Percentiles rank a stretch among this genome's conserved stretches.
Evolutionary conservation across 2,888 invertebrate genomes (phyloP).

Genomic region (Ceramica pisi): DNA sequence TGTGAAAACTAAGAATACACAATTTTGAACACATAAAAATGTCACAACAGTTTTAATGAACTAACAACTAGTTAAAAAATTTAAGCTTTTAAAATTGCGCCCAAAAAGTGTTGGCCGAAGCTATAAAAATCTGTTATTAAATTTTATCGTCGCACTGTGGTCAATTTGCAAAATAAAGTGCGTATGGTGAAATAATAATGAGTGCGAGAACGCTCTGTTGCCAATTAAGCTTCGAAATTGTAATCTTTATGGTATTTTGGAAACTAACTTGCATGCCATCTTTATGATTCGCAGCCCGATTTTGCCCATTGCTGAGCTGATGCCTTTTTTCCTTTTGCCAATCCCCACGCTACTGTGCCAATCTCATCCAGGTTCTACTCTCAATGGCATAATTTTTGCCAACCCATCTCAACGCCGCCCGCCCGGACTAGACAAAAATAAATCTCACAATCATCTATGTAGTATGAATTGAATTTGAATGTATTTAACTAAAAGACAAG

Average conservation of each 20-base stretch:
- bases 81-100: conserved; percentile 32
- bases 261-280: not conserved
- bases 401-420: not conserved
- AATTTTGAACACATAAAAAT: conserved; percentile 25
- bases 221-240: conserved; percentile 35
- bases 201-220: conserved; percentile 40
- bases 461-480: not conserved
- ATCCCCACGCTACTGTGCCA: too few relatives aligned
- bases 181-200: conserved; percentile 52
- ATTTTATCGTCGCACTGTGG: conserved; percentile 54
- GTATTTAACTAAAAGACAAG: not conserved
- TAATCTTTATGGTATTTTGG: not conserved
- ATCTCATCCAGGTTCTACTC: not conserved
- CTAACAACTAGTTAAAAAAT: conserved; percentile 29
- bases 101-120: conserved; percentile 41
- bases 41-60: conserved; percentile 45
- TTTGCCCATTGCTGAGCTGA: not conserved
- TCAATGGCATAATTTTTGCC: not conserved
- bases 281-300: not conserved
- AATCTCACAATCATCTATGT: too few relatives aligned
- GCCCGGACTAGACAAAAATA: not conserved
- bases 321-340: not conserved
- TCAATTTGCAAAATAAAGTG: conserved; percentile 48
- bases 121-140: conserved; percentile 62
- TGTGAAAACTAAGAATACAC: too few relatives aligned